Base-by-base conservation (phyloP, 2,113 vertebrate species). In the Jacana jacana region DNA sequence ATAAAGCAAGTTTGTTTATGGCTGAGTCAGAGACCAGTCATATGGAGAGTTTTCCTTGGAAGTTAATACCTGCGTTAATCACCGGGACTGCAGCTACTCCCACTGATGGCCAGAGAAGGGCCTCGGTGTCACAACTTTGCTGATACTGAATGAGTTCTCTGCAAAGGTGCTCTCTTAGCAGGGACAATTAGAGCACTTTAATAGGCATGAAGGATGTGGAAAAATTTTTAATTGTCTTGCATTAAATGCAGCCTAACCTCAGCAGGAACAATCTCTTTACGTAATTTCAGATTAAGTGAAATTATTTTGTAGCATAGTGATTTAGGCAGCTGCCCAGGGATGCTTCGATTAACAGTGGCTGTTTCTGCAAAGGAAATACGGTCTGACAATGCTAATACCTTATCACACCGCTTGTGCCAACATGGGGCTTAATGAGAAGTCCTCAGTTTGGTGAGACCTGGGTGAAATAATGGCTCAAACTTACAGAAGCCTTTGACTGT, bases 1-100 rank as follows among this genome's bases (percentile, higher is more conserved):
- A 97, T 92, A 96, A 94, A 86, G 63, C 42, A 64, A 48, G 52
- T 89, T 89, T 82, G 37, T 63, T 91, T 86, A 66, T 7, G 30
- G 57, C 51, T 97, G 95, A 97, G 93, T 97, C 97, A 93, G 82
- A 96, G 91, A 80, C 88, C 94, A 86, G 81, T n/a, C 88, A 85
- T 76, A 58, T 93, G 89, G 58, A 91, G 81, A 65, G 35, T 91
- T 87, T 96, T 90, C 22, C 73, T 72, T 75, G 91, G 48, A 81
- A 68, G 27, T 85, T 91, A 90, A 66, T 60, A 78, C 87, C 82
- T 44, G 44, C n/a, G 44, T 95, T 89, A 94, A 81, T 97, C 96
- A 93, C 64, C 33, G 25, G 58, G 19, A 23, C 58, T 91, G 51
- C 22, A 72, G 81, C 82, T 91, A 39, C 69, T 95, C 91, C 86